phyloP scores from a whole-genome alignment of 2,113 vertebrate genomes.

The Ceuthmochares aereus region DNA sequence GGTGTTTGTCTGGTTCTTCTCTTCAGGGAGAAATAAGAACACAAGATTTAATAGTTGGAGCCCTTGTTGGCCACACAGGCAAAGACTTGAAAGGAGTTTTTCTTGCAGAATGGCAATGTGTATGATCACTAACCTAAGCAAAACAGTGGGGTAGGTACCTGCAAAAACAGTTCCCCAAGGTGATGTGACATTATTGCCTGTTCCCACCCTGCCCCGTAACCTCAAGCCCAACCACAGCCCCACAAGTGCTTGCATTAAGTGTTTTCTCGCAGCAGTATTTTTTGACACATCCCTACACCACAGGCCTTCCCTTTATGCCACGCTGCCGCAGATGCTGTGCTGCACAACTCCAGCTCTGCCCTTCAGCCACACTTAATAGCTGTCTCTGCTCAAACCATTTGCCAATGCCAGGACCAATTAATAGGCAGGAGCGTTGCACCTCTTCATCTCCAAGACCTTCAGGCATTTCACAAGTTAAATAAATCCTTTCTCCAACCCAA shows the following conservation, averaged over 20 bases:
- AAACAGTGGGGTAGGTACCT: not conserved
- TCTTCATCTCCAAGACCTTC: not conserved
- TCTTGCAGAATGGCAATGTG: not conserved
- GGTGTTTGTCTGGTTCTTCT: not conserved
- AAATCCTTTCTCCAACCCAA: not conserved
- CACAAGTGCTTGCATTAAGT: not conserved
- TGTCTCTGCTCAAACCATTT: not conserved
- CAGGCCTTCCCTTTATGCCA: not conserved
- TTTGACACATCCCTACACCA: not conserved
- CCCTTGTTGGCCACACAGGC: not conserved
- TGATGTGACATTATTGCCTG: not conserved
- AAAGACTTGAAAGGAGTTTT: not conserved
- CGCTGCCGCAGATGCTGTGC: rapidly evolving
- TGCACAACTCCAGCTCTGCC: not conserved
- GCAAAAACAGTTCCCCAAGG: not conserved
- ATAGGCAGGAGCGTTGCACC: not conserved
- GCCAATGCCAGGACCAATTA: not conserved
- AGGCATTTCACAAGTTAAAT: not conserved
- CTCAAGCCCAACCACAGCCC: slow-evolving; percentile 1
- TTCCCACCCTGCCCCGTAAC: not conserved
- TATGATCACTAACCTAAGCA: not conserved
- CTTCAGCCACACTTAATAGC: not conserved
- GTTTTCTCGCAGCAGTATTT: not conserved
- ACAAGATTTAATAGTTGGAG: not conserved
- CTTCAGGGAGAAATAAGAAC: not conserved